A percentile compares a stretch with the other conserved stretches of the same genome.
These are phyloP conservation scores for Tigriopus japonicus DNA, from an alignment of 1,140 invertebrate genomes.

Conservation along the genomic window DNA sequence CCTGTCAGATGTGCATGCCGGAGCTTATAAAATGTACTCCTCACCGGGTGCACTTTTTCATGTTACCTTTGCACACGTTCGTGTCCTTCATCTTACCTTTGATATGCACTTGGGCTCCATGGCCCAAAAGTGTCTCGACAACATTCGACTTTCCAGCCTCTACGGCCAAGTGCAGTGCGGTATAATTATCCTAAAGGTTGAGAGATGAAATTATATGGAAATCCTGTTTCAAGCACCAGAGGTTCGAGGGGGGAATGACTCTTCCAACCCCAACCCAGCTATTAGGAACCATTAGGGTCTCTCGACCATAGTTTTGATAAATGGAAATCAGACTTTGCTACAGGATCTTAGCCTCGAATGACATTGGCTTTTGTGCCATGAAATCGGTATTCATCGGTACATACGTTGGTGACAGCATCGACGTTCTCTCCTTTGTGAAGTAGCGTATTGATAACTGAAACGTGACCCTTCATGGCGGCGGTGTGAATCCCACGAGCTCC, in stretches of 20 bases:
- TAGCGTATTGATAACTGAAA: conserved; percentile 88
- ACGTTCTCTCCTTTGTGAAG: conserved; percentile 89
- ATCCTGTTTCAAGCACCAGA: too few species aligned
- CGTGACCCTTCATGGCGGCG: conserved; percentile 67
- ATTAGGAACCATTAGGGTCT: too few species aligned
- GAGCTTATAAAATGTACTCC: neutral
- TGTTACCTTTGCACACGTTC: too few species aligned
- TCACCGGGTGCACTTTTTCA: neutral
- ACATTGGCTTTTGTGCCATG: too few species aligned
- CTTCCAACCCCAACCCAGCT: too few species aligned
- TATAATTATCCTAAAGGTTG: conserved; percentile 71
- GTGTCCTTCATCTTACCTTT: conserved; percentile 35
- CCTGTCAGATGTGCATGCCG: too few species aligned
- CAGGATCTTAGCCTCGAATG: too few species aligned
- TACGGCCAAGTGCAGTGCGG: conserved; percentile 95
- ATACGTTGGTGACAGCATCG: conserved; percentile 78
- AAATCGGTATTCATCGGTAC: conserved; percentile 19
- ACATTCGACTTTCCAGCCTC: conserved; percentile 85
- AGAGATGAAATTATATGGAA: too few species aligned
- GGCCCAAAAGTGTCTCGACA: conserved; percentile 86
- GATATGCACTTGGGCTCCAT: conserved; percentile 88
- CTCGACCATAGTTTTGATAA: too few species aligned
- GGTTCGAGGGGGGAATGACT: too few species aligned
- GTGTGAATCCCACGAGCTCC: conserved; percentile 81
- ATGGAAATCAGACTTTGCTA: too few species aligned